Percentiles rank a stretch among this genome's conserved stretches.
Evolutionary conservation across 2,797 vertebrate genomes (phyloP).

Genomic region (Neosilurus mollespiculum): DNA sequence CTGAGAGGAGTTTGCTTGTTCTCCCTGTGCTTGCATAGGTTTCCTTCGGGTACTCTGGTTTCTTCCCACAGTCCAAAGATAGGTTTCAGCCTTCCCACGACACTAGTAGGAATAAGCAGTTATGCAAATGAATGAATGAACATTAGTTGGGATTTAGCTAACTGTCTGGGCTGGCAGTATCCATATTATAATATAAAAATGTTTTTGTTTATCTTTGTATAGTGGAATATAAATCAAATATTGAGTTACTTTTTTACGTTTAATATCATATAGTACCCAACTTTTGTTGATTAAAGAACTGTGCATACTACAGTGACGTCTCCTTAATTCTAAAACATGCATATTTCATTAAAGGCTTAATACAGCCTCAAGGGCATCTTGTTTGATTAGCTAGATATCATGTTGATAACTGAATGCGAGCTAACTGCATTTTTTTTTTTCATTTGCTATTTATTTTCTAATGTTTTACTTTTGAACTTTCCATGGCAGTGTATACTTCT

Average conservation of each 20-base stretch:
- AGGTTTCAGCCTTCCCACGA: too few species aligned
- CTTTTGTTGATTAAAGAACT: not conserved
- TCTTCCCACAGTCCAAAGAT: too few species aligned
- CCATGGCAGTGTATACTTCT: not conserved
- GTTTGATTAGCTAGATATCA: constrained; percentile 1
- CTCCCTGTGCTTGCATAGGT: too few species aligned
- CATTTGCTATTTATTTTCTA: not conserved
- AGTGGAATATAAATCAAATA: not conserved
- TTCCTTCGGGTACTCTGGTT: too few species aligned
- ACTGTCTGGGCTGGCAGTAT: not conserved
- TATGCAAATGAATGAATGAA: too few species aligned
- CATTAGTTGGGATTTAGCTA: not conserved
- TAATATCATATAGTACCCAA: not conserved
- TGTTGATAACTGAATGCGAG: too few species aligned
- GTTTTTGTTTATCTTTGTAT: not conserved
- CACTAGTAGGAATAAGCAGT: too few species aligned
- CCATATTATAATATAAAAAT: not conserved
- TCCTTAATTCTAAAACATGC: not conserved
- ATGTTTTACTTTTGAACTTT: not conserved
- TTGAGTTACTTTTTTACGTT: not conserved
- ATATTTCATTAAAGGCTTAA: not conserved
- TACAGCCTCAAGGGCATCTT: not conserved
- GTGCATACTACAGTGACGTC: not conserved
- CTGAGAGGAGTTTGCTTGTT: too few species aligned
- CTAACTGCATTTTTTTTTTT: not conserved